These are phyloP conservation scores for Centrocercus urophasianus DNA, from an alignment of 2,113 vertebrate genomes.

Conservation along the genomic window DNA sequence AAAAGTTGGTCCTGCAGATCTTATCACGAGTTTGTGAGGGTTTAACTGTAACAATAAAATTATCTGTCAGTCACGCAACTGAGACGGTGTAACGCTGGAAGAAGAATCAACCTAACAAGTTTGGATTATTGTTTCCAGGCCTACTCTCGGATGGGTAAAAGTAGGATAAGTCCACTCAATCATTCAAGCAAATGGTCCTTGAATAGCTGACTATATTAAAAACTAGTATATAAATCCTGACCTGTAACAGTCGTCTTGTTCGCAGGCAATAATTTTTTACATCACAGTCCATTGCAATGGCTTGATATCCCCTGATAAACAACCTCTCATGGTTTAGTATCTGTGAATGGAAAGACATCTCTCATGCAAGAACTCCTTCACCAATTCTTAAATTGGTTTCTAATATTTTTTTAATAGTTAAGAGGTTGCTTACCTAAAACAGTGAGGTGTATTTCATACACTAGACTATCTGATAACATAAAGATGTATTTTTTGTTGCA, in stretches of 20 bases:
- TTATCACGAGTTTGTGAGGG: not conserved
- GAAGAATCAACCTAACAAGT: constrained; percentile 21
- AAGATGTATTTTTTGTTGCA: not conserved
- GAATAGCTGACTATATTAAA: not conserved
- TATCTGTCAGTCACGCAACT: constrained; percentile 27
- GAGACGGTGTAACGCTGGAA: constrained; percentile 29
- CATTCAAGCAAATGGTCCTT: not conserved
- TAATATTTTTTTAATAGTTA: not conserved
- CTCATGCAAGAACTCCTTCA: not conserved
- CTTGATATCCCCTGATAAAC: not conserved
- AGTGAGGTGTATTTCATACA: not conserved
- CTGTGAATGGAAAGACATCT: not conserved
- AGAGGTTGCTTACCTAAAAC: not conserved
- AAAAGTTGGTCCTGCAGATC: constrained; percentile 34
- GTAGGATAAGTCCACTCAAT: not conserved
- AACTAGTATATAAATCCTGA: not conserved
- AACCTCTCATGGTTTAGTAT: not conserved
- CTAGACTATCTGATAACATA: not conserved
- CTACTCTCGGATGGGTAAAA: not conserved
- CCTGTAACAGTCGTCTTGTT: not conserved
- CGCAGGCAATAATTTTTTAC: not conserved
- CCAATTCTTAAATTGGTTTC: not conserved
- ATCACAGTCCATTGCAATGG: not conserved
- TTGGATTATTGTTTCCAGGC: constrained; percentile 26
- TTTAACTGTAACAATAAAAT: constrained; percentile 36